Conservation (phyloP, 2,797 vertebrate genomes). For the Champsocephalus gunnari region DNA sequence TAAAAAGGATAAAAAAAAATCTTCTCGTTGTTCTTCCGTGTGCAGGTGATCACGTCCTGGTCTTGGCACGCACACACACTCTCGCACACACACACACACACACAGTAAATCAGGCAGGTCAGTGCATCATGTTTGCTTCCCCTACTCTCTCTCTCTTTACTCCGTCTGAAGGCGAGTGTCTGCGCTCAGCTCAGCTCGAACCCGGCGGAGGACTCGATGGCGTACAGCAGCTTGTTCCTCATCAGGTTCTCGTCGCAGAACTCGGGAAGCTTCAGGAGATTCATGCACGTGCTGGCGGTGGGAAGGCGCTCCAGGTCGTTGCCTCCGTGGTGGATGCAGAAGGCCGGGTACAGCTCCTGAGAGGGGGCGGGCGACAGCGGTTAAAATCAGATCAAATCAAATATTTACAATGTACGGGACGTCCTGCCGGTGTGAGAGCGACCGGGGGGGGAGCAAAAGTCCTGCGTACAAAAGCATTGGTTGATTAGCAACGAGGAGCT, state of each 20-base stretch:
- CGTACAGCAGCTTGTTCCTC: constrained; percentile 97
- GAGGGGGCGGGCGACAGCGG: constrained; percentile 9
- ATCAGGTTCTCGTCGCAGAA: constrained; percentile 94
- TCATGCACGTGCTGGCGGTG: constrained; percentile 99
- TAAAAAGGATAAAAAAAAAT: constrained; percentile 67
- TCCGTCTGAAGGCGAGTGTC: constrained; percentile 7
- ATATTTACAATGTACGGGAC: no score
- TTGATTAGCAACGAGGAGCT: no score
- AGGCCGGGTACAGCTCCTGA: constrained; percentile 97
- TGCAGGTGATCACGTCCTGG: constrained; percentile 24
- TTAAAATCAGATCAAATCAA: no score
- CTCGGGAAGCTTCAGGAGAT: constrained; percentile 97
- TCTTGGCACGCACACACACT: constrained; percentile 47
- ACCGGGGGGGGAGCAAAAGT: no score
- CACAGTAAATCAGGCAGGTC: constrained; percentile 60
- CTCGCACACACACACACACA: constrained; percentile 2
- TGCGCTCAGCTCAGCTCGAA: constrained; percentile 95
- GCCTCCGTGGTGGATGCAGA: constrained; percentile 99
- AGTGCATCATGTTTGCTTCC: constrained; percentile 62
- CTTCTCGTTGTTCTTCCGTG: constrained; percentile 30
- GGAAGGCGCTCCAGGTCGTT: constrained; percentile 94
- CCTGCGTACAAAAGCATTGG: no score
- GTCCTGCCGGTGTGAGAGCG: no score
- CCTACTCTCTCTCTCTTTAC: constrained; percentile 1
- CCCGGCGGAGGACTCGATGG: constrained; percentile 97